Percentiles rank a stretch among this genome's conserved stretches.
Conservation (phyloP, 2,113 vertebrate species). For the Dunckerocampus dactyliophorus region DNA sequence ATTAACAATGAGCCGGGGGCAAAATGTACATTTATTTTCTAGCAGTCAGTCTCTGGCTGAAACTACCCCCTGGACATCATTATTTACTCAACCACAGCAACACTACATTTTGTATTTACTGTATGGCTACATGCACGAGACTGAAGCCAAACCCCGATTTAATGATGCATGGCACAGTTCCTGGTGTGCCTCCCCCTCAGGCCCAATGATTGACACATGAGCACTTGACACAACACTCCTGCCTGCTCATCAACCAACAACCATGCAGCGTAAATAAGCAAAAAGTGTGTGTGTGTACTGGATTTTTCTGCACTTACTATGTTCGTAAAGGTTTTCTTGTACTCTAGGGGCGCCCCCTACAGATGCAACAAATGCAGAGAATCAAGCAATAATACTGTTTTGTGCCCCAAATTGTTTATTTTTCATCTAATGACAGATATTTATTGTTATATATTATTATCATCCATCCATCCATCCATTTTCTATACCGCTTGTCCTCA, state of each 20-base stretch:
- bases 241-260: neutral
- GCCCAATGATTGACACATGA: constrained; percentile 41
- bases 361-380: too few relatives aligned
- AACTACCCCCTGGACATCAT: constrained; percentile 60
- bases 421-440: too few relatives aligned
- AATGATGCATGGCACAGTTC: constrained; percentile 53
- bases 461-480: too few relatives aligned
- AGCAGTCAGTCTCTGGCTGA: constrained; percentile 33
- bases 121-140: constrained; percentile 33
- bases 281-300: neutral
- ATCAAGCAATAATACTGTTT: too few relatives aligned
- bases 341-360: neutral
- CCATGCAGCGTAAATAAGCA: neutral
- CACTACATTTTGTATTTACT: constrained; percentile 34
- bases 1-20: constrained; percentile 52
- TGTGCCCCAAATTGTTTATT: too few relatives aligned
- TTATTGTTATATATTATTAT: too few relatives aligned
- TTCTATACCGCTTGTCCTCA: too few relatives aligned
- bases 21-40: constrained; percentile 57
- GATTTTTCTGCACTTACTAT: neutral
- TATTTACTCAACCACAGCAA: constrained; percentile 62
- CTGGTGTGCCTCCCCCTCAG: constrained; percentile 22
- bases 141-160: constrained; percentile 35
- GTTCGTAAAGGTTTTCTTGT: neutral
- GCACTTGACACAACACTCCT: constrained; percentile 21